A percentile compares a stretch with the other conserved stretches of the same genome.
Conservation (phyloP, 2,113 vertebrate species). For the Gulo gulo region DNA sequence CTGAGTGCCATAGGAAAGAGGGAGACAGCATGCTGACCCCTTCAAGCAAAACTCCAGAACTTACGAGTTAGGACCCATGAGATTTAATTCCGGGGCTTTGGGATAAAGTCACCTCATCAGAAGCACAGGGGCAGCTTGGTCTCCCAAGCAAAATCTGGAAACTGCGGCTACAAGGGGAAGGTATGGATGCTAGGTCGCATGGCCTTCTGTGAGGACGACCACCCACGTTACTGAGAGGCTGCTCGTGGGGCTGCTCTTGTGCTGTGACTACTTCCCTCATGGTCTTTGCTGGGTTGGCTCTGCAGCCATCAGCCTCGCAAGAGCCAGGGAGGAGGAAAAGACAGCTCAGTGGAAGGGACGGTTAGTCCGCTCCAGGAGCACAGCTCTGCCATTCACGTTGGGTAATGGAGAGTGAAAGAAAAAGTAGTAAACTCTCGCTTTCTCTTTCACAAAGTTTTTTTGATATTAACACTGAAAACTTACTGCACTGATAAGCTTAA, state of each 20-base stretch:
- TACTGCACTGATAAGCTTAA: background rate
- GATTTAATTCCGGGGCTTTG: background rate
- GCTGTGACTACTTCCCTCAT: background rate
- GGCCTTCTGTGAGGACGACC: background rate
- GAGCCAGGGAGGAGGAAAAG: background rate
- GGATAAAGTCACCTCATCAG: background rate
- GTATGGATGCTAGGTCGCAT: accelerated
- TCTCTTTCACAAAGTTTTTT: background rate
- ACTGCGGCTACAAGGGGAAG: background rate
- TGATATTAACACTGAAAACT: background rate
- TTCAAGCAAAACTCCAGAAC: background rate
- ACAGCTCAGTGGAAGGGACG: background rate
- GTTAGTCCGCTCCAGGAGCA: background rate
- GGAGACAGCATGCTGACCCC: background rate
- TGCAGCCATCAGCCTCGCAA: background rate
- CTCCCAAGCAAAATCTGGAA: background rate
- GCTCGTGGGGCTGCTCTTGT: too few species aligned
- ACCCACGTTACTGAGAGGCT: background rate
- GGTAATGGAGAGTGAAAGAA: background rate
- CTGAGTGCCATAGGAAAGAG: background rate
- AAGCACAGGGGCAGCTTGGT: background rate
- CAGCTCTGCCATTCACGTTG: background rate
- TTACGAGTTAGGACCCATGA: background rate
- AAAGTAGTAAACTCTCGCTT: background rate
- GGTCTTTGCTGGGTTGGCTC: background rate